Percentiles rank a stretch among this genome's conserved stretches.
Conservation (phyloP, 1,140 invertebrate genomes). For the Sitophilus oryzae region DNA sequence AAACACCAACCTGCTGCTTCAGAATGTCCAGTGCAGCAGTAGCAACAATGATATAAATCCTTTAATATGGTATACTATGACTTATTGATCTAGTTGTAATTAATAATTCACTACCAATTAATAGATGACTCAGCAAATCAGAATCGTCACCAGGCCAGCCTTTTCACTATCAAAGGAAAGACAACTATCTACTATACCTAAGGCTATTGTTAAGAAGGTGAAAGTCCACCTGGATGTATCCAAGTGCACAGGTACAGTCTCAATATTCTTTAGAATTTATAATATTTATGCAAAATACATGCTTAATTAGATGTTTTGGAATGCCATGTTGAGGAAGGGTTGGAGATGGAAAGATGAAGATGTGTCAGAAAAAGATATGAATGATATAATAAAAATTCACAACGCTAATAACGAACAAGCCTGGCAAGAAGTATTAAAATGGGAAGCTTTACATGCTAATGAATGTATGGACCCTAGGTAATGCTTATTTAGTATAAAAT, state of each 20-base stretch:
- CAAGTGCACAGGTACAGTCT: slow-evolving; percentile 78
- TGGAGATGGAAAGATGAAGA: slow-evolving; percentile 97
- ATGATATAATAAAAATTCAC: slow-evolving; percentile 96
- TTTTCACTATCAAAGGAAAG: slow-evolving; percentile 82
- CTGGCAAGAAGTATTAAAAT: slow-evolving; percentile 96
- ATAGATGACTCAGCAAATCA: slow-evolving; percentile 97
- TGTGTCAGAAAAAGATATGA: slow-evolving; percentile 85
- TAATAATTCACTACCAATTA: no score
- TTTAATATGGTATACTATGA: slow-evolving; percentile 71
- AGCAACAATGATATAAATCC: slow-evolving; percentile 64
- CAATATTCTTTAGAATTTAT: background rate
- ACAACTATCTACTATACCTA: slow-evolving; percentile 87
- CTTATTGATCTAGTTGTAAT: no score
- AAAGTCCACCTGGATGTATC: slow-evolving; percentile 89
- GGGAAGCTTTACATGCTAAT: slow-evolving; percentile 93
- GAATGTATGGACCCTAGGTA: slow-evolving; percentile 73
- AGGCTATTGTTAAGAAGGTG: slow-evolving; percentile 70
- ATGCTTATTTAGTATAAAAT: no score
- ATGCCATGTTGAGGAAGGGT: slow-evolving; percentile 98
- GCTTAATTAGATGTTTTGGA: slow-evolving; percentile 93
- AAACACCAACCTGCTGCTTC: slow-evolving; percentile 44
- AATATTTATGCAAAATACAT: background rate
- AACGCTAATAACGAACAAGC: slow-evolving; percentile 99
- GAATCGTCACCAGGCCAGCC: slow-evolving; percentile 91
- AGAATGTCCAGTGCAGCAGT: slow-evolving; percentile 61